Percentiles rank a stretch among this genome's conserved stretches.
These are phyloP conservation scores for Plecturocebus donacophilus DNA, from an alignment of 2,113 vertebrate species.

Conservation along the genomic window DNA sequence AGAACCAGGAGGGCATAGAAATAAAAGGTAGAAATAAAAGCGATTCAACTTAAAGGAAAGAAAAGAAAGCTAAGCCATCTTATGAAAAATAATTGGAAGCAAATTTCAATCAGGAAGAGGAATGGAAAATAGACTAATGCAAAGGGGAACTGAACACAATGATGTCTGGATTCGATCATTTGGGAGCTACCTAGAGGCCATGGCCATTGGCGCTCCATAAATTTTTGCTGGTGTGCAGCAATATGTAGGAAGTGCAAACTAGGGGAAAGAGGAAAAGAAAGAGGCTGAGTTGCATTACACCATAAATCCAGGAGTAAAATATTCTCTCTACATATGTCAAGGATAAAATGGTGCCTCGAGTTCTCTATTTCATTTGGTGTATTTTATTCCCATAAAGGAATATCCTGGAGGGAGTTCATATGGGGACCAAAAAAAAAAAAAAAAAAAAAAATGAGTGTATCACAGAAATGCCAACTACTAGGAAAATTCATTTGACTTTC, in stretches of 20 bases:
- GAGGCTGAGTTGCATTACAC: background rate
- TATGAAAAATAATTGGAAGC: slow-evolving; percentile 26
- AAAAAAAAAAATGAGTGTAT: slow-evolving; percentile 5
- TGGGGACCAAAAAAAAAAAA: background rate
- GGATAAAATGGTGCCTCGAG: slow-evolving; percentile 20
- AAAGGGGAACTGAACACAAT: background rate
- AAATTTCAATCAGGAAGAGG: slow-evolving; percentile 42
- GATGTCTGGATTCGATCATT: background rate
- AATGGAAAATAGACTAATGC: background rate
- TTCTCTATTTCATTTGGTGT: slow-evolving; percentile 57
- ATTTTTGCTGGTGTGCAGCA: background rate
- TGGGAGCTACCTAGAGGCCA: background rate
- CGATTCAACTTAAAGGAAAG: slow-evolving; percentile 1
- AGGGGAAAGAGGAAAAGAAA: background rate
- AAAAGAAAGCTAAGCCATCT: slow-evolving; percentile 13
- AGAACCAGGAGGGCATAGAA: background rate
- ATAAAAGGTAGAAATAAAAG: slow-evolving; percentile 25
- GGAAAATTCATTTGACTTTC: slow-evolving; percentile 24
- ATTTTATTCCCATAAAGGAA: slow-evolving; percentile 25
- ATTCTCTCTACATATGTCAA: slow-evolving; percentile 35
- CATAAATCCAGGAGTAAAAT: slow-evolving; percentile 59
- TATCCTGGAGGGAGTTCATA: background rate
- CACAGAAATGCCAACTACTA: background rate
- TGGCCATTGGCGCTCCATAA: background rate
- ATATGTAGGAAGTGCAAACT: background rate